Conservation (phyloP, 2,113 vertebrate species). For the Labeo rohita region DNA sequence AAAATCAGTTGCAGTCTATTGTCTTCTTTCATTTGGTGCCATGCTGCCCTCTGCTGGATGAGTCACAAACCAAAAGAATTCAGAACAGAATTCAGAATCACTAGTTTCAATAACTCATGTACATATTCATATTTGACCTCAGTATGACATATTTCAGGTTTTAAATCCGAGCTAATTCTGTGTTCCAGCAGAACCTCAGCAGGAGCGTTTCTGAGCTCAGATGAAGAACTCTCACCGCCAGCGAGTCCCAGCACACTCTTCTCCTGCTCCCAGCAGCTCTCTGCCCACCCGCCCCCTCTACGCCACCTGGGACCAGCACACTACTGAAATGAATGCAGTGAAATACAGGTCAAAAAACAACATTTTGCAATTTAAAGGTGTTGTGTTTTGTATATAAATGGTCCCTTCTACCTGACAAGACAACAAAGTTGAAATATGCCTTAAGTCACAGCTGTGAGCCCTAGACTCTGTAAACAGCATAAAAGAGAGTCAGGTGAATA, state of each 20-base stretch:
- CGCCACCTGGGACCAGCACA: conserved; percentile 43
- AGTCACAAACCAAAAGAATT: neutral
- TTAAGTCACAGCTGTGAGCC: neutral
- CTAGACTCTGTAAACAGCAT: neutral
- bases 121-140: neutral
- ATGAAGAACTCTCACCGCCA: conserved; percentile 64
- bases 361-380: neutral
- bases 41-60: conserved; percentile 30
- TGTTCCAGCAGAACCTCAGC: conserved; percentile 34
- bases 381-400: neutral
- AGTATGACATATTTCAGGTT: conserved; percentile 1
- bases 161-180: conserved; percentile 15
- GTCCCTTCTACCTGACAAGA: neutral
- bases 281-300: conserved; percentile 57
- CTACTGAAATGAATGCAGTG: conserved; percentile 10
- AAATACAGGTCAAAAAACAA: neutral
- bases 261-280: conserved; percentile 47
- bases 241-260: conserved; percentile 56
- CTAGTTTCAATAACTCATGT: neutral
- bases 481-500: neutral
- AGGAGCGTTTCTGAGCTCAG: conserved; percentile 58
- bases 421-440: neutral
- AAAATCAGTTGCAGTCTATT: neutral
- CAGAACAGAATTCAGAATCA: neutral
- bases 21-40: neutral